A percentile compares a stretch with the other conserved stretches of the same genome.
Evolutionary conservation across 2,797 vertebrate species (phyloP).

Genomic region (Harpagifer antarcticus): DNA sequence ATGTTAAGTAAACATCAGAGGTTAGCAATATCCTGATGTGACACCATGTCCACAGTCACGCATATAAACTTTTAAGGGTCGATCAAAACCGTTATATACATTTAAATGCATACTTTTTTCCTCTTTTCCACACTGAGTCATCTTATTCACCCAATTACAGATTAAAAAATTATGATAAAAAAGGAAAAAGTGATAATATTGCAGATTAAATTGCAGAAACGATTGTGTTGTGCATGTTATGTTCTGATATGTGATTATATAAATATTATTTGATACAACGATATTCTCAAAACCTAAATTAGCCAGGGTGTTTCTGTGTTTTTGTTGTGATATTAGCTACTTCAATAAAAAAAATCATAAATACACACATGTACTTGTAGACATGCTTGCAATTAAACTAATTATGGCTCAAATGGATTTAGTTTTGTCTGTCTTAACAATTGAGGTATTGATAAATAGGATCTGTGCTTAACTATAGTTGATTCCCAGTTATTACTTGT

Average conservation of each 20-base stretch:
- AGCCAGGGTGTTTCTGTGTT: not conserved
- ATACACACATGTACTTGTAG: not conserved
- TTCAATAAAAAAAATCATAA: conserved; percentile 1
- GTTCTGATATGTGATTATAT: no score
- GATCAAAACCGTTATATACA: not conserved
- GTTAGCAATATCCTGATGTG: conserved; percentile 37
- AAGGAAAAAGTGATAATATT: not conserved
- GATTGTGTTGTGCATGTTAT: not conserved
- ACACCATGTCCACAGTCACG: conserved; percentile 5
- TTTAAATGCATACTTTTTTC: not conserved
- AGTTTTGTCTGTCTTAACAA: not conserved
- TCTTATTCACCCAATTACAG: not conserved
- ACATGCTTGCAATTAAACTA: not conserved
- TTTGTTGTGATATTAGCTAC: not conserved
- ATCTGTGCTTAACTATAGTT: conserved; percentile 22
- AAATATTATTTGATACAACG: not conserved
- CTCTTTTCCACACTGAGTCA: not conserved
- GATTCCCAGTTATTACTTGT: conserved; percentile 18
- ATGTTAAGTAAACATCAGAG: conserved; percentile 50
- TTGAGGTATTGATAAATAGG: not conserved
- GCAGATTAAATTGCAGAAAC: not conserved
- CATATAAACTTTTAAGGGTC: not conserved
- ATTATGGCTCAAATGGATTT: not conserved
- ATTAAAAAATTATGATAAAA: not conserved
- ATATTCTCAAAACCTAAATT: not conserved